Base-by-base conservation (phyloP, 2,113 vertebrate genomes). In the Rhipidura dahli region DNA sequence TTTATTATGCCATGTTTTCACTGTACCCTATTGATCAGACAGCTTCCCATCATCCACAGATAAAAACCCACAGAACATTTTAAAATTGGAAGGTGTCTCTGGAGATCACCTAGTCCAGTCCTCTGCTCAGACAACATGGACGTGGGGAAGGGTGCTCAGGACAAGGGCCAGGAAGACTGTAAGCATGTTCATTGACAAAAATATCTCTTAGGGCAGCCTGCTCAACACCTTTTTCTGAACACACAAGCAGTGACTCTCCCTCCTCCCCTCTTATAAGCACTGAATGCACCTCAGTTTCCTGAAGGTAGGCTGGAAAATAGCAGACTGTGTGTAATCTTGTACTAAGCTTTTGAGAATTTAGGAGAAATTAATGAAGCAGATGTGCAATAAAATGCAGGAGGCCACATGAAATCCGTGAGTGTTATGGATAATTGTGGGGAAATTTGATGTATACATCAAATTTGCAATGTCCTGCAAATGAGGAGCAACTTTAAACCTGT, bases 241-340 rank as follows among this genome's bases (percentile, higher is more conserved):
- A 31, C 17, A 45, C 4, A 7, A 49, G 26, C 1, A 71, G 27
- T 18, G 14, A 30, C 15, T 26, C 1, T 8, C 2, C 14, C 7
- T 68, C 6, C 20, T 57, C 20, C 12, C 13, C 22, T 50, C 22
- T 51, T 22, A 21, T 9, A 65, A 63, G 22, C 24, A 31, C 18
- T 59, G 42, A 87, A 54, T 33, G 1, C 30, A 42, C 65, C 35
- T 44, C 30, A 39, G 0, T 44, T 90, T 1, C 0, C 49, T 47
- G 39, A 63, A 85, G 9, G 51, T 13, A 47, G 22, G 13, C 12
- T 59, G 6, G 7, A 68, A 92, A 84, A 89, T 12, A 50, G 18
- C 18, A 17, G 13, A 28, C 2, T 45, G 15, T 22, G 1, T 59
- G n/a, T 33, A 47, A 71, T 37, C n/a, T 63, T 65, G 11, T 47